phyloP scores from a whole-genome alignment of 1,140 invertebrate species.

The Halotydeus destructor region DNA sequence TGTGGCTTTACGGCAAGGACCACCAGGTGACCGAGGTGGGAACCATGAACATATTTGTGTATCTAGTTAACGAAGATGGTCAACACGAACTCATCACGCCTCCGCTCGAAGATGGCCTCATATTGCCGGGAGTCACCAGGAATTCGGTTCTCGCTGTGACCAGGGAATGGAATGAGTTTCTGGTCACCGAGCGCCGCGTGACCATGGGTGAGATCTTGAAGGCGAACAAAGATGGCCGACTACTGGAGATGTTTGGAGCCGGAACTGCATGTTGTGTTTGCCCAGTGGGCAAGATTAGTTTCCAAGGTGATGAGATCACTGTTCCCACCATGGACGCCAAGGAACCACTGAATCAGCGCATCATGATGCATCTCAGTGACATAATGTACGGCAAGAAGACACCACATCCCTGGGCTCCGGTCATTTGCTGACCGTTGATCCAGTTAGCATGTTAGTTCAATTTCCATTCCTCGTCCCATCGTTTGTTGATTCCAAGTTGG shows the following conservation, averaged over 20 bases:
- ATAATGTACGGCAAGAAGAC: slow-evolving; percentile 18
- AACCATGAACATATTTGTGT: slow-evolving; percentile 94
- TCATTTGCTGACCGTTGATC: slow-evolving; percentile 4
- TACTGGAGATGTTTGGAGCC: slow-evolving; percentile 79
- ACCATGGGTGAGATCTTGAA: slow-evolving; percentile 64
- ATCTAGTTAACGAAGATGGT: slow-evolving; percentile 76
- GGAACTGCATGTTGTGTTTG: slow-evolving; percentile 83
- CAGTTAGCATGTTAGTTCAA: too few species aligned
- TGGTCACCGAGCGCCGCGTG: slow-evolving; percentile 56
- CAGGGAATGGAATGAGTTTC: slow-evolving; percentile 40
- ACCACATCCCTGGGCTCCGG: slow-evolving; percentile 6
- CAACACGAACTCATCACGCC: slow-evolving; percentile 81
- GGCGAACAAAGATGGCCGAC: slow-evolving; percentile 48
- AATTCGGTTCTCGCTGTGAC: slow-evolving; percentile 28
- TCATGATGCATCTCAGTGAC: slow-evolving; percentile 12
- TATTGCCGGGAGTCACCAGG: slow-evolving; percentile 31
- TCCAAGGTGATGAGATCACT: slow-evolving; percentile 30
- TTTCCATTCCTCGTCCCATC: too few species aligned
- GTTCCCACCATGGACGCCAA: slow-evolving; percentile 13
- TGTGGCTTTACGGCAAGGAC: slow-evolving; percentile 90
- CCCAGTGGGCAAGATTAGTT: slow-evolving; percentile 60
- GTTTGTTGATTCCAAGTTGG: too few species aligned
- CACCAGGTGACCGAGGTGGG: slow-evolving; percentile 91
- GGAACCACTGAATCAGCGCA: slow-evolving; percentile 3
- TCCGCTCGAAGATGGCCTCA: slow-evolving; percentile 34